Base-by-base conservation (phyloP, 1,140 invertebrate species). In the Drosophila pseudoananassae region DNA sequence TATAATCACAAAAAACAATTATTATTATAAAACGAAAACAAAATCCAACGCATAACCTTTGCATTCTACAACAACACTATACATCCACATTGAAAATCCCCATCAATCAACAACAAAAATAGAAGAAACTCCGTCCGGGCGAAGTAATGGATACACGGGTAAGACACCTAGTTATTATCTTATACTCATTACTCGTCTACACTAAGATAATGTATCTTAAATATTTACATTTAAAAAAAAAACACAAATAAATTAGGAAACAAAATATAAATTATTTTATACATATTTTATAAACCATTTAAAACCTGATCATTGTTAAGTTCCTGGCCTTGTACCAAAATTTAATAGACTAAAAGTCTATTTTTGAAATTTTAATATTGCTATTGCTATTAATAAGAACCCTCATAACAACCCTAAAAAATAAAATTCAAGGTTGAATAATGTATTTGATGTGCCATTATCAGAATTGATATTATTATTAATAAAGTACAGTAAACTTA, bases 111-210 rank as follows among this genome's bases (percentile, higher is more conserved):
- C 61, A 58, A 70, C 43, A 45, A 49, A 93, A 94, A 94, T 63
- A 91, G 90, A 91, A 91, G 80, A 98, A 97, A 95, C 95, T 98
- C 93, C 96, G 97, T 90, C 97, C 97, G 72, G 97, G 97, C 92
- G 97, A 98, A 94, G 96, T 98, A 92, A 97, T 97, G 93, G 97
- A 98, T 91, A 96, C 95, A 94, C 97, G 97, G 97, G 97, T 98
- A 97, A 97, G 96, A 83, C 38, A 14, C 36, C n/a, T 31, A 20
- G 17, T 27, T n/a, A 51, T 51, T 31, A 54, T 25, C 23, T 8
- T 8, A 23, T 50, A 45, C 12, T 51, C 17, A 46, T 23, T 46
- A 10, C 9, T 27, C 1, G 5, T 6, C 25, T 36, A 10, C 9
- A 36, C 9, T 36, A 36, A 14, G 12, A 43, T 20, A 20, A 20